Percentiles rank a stretch among this genome's conserved stretches.
These are phyloP conservation scores for Miniopterus natalensis DNA, from an alignment of 2,113 vertebrate genomes.

Conservation along the genomic window DNA sequence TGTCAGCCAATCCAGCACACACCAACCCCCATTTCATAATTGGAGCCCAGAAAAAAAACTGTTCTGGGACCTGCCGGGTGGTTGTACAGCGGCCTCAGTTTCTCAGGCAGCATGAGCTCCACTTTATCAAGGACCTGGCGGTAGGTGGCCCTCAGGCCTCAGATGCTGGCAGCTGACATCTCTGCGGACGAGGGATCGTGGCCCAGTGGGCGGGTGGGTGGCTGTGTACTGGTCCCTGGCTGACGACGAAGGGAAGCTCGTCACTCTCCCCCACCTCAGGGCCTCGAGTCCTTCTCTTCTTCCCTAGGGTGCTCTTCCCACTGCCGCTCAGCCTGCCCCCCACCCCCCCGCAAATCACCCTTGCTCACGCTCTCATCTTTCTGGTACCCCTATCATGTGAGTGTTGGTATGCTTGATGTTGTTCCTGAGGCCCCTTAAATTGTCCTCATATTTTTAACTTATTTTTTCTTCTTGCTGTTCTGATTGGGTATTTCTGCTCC, in stretches of 20 bases:
- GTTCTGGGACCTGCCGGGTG: conserved; percentile 93
- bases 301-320: conserved; percentile 5
- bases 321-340: not conserved
- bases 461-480: not conserved
- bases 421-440: not conserved
- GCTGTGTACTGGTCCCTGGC: not conserved
- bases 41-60: too few species aligned
- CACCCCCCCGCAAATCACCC: too few species aligned
- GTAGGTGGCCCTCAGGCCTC: conserved; percentile 93
- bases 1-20: conserved; percentile 95
- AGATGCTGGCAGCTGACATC: conserved; percentile 86
- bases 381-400: too few species aligned
- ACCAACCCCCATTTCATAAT: conserved; percentile 92
- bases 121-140: conserved; percentile 92
- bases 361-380: too few species aligned
- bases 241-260: conserved; percentile 42
- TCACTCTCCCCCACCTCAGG: not conserved
- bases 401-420: not conserved
- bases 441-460: not conserved
- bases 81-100: conserved; percentile 95
- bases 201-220: not conserved
- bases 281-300: not conserved
- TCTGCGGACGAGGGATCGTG: not conserved
- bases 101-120: conserved; percentile 92
- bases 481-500: not conserved